Conservation (phyloP, 1,140 invertebrate species). For the Xylocopa sonorina region DNA sequence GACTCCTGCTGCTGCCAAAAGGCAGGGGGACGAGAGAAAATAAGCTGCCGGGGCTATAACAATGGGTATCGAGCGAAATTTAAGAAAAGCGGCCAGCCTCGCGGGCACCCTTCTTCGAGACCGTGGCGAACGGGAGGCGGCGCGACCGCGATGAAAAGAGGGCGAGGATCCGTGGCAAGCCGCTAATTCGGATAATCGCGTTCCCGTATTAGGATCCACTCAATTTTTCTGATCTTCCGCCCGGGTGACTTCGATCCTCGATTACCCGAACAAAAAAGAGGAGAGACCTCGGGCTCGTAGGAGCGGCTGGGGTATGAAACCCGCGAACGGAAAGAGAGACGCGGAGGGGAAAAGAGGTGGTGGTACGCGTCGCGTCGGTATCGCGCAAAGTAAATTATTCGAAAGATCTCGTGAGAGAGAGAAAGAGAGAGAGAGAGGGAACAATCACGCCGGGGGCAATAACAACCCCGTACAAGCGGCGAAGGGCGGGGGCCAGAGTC, state of each 20-base stretch:
- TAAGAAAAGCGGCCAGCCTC: slow-evolving; percentile 39
- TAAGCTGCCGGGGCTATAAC: slow-evolving; percentile 17
- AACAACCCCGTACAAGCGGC: slow-evolving; percentile 67
- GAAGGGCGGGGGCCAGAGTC: slow-evolving; percentile 21
- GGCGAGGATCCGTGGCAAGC: slow-evolving; percentile 51
- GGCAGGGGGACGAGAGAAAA: no score
- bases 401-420: slow-evolving; percentile 64
- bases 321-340: slow-evolving; percentile 6
- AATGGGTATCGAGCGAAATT: slow-evolving; percentile 39
- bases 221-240: slow-evolving; percentile 80
- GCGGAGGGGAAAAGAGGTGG: slow-evolving; percentile 38
- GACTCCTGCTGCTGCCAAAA: no score
- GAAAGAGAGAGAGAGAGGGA: slow-evolving; percentile 50
- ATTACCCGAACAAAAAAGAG: slow-evolving; percentile 69
- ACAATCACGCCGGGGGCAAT: slow-evolving; percentile 73
- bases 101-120: slow-evolving; percentile 19
- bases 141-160: slow-evolving; percentile 50
- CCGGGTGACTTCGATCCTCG: slow-evolving; percentile 71
- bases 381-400: slow-evolving; percentile 75
- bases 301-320: neutral
- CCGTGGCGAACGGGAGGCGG: neutral
- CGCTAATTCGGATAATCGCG: slow-evolving; percentile 76
- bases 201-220: slow-evolving; percentile 79
- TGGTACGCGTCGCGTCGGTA: slow-evolving; percentile 56
- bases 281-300: neutral